Conservation (phyloP, 2,888 invertebrate genomes). For the Prosapia bicincta region DNA sequence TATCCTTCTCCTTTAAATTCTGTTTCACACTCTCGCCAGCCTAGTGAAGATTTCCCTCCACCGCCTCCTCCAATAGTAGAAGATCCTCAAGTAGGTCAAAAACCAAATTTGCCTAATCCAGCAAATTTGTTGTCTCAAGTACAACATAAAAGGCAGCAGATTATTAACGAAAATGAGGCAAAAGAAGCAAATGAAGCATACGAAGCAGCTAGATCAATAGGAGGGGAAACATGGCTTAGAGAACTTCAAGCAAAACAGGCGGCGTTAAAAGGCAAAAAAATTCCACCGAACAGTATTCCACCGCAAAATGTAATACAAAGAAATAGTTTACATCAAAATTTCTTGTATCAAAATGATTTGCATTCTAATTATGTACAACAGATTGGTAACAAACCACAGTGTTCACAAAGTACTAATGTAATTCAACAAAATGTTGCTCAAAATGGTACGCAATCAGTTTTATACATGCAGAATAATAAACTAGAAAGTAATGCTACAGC, state of each 20-base stretch:
- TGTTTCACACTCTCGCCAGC: slow-evolving; percentile 76
- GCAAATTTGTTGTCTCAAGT: slow-evolving; percentile 57
- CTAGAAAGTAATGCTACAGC: background rate
- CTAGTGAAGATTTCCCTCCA: slow-evolving; percentile 86
- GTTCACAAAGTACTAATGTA: background rate
- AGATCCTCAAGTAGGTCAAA: slow-evolving; percentile 44
- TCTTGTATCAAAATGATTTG: background rate
- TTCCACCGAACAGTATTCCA: slow-evolving; percentile 37
- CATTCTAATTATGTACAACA: background rate
- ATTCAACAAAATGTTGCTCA: background rate
- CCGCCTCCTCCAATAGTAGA: slow-evolving; percentile 55
- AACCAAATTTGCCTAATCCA: slow-evolving; percentile 8
- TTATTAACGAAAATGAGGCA: slow-evolving; percentile 48
- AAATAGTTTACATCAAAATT: background rate
- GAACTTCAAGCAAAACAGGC: slow-evolving; percentile 79
- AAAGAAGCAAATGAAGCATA: slow-evolving; percentile 44
- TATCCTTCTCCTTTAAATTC: slow-evolving; percentile 79
- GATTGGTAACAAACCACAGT: background rate
- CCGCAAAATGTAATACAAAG: slow-evolving; percentile 13
- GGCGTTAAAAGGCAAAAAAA: slow-evolving; percentile 55
- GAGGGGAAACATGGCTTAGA: slow-evolving; percentile 65
- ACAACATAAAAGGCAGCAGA: slow-evolving; percentile 61
- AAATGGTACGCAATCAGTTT: background rate
- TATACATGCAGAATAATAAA: slow-evolving; percentile 18
- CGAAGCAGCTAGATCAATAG: slow-evolving; percentile 45